Base-by-base conservation (phyloP, 2,888 invertebrate genomes). In the Dicyrtoma fusca region DNA sequence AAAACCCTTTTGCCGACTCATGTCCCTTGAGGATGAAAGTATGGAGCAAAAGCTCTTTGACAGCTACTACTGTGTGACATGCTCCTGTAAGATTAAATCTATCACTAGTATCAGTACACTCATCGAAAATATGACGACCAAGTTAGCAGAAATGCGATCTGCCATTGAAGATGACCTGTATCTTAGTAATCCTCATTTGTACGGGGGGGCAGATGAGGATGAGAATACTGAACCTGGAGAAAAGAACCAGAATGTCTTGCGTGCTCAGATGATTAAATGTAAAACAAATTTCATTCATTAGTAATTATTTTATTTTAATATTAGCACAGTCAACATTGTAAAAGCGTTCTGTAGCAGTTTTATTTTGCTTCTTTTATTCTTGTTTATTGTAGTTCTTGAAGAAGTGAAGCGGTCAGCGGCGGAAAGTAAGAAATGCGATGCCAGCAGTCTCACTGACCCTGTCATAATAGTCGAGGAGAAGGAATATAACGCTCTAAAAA, bases 11-110 rank as follows among this genome's bases (percentile, higher is more conserved):
- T 57, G 57, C n/a, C 57, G 23, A 26, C n/a, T 57, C 13, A 3
- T 57, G 10, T 23, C 57, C 1, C 25, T 57, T 23, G 5, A 14
- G 49, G 49, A 49, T 17, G 57, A 57, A 6, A 25, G 14, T 57
- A 14, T 57, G 21, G 19, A 57, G 26, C 23, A 57, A 1, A 57
- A 14, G 6, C 14, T 57, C 3, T 26, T 11, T 57, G 25, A 57
- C 23, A 26, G 25, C n/a, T 25, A 23, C 14, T 57, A 57, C 26
- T 57, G 57, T n/a, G 57, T 57, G 1, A 13, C 23, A 1, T 57
- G 57, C 57, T 14, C 25, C 14, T 57, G 25, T 11, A 57, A 23
- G 26, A 57, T 57, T 57, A 57, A 23, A 25, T 57, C 57, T 25
- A n/a, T 57, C 11, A 11, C 25, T 5, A 57, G 26, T 11, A 57